Conservation (phyloP, 37 sponge, comb jelly and placozoan species). For the Bolinopsis microptera region DNA sequence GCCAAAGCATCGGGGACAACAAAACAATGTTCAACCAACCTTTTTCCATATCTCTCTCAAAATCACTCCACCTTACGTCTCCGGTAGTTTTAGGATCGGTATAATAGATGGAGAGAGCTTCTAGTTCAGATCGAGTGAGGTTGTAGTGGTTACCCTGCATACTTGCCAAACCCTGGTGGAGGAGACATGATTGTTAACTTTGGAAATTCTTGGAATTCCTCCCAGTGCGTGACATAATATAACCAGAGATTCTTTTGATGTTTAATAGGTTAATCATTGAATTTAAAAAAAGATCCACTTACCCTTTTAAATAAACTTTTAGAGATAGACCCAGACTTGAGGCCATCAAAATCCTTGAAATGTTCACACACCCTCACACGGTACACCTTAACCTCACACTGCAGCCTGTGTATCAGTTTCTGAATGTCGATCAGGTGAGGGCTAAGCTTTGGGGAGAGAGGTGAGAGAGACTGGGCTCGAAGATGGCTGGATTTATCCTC, state of each 20-base stretch:
- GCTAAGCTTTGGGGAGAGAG: slow-evolving; percentile 1
- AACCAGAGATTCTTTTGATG: no score
- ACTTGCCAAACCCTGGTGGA: slow-evolving; percentile 22
- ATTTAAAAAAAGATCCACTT: no score
- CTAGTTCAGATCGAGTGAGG: slow-evolving; percentile 73
- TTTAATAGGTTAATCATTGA: no score
- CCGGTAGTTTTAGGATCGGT: slow-evolving; percentile 70
- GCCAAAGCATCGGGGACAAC: no score
- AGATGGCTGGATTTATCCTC: neutral
- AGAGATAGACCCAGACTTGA: slow-evolving; percentile 80
- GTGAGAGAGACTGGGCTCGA: slow-evolving; percentile 27
- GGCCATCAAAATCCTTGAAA: slow-evolving; percentile 88
- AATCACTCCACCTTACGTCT: slow-evolving; percentile 74
- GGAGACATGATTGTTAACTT: neutral
- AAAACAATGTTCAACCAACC: no score
- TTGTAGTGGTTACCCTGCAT: slow-evolving; percentile 68
- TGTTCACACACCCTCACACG: slow-evolving; percentile 72
- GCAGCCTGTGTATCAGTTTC: slow-evolving; percentile 70
- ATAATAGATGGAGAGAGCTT: slow-evolving; percentile 72
- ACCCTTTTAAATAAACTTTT: slow-evolving; percentile 79
- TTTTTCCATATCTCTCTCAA: slow-evolving; percentile 73
- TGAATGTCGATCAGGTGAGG: slow-evolving; percentile 66
- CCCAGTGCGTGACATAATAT: no score
- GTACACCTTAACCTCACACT: slow-evolving; percentile 71
- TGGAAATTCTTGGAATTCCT: no score